phyloP scores from a whole-genome alignment of 2,888 invertebrate species.

The Oscheius myriophilus region DNA sequence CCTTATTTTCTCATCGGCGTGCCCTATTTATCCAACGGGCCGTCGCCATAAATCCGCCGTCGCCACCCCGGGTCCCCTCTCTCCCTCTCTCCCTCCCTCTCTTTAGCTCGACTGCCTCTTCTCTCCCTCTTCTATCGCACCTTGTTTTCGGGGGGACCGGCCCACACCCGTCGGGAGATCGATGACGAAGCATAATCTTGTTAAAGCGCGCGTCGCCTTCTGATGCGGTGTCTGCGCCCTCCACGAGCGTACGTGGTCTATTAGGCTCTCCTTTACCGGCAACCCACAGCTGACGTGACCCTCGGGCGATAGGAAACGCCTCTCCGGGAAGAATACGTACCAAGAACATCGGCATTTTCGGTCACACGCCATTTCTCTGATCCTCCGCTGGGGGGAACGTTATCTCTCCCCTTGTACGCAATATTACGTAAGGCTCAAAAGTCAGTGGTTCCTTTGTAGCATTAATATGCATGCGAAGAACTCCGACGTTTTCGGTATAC shows the following conservation, averaged over 20 bases:
- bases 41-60: too few relatives aligned
- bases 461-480: too few relatives aligned
- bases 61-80: background rate
- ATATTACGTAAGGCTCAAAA: too few relatives aligned
- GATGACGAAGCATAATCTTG: conserved; percentile 30
- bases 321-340: too few relatives aligned
- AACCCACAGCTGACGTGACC: too few relatives aligned
- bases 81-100: conserved; percentile 5
- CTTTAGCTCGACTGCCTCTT: background rate
- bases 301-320: too few relatives aligned
- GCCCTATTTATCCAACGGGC: too few relatives aligned
- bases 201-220: conserved; percentile 31
- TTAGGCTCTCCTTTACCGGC: background rate
- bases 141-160: background rate
- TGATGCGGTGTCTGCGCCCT: conserved; percentile 18
- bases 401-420: too few relatives aligned
- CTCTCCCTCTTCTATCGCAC: background rate
- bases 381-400: too few relatives aligned
- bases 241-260: background rate
- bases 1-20: too few relatives aligned
- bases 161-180: conserved; percentile 23
- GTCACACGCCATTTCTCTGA: background rate
- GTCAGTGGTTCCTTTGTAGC: too few relatives aligned
- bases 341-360: background rate
- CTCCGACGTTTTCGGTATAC: too few relatives aligned